phyloP scores from a whole-genome alignment of 2,888 invertebrate genomes.

The Neoascia interrupta region DNA sequence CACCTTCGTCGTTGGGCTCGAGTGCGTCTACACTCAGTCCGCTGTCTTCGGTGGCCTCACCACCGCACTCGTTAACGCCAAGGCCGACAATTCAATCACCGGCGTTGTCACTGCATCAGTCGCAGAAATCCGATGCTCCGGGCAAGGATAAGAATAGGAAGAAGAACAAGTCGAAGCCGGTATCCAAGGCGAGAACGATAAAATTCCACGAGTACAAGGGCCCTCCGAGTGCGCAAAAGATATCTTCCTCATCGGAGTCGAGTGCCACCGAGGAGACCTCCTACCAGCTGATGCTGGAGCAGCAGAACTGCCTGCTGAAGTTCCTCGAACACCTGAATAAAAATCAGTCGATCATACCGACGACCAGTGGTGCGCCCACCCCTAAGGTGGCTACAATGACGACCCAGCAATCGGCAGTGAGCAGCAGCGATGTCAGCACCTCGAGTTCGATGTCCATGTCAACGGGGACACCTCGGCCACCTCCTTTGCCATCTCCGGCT shows the following conservation, averaged over 20 bases:
- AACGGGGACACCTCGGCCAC: conserved; percentile 74
- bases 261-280: conserved; percentile 85
- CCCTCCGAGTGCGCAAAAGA: conserved; percentile 89
- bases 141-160: conserved; percentile 91
- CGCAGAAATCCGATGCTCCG: conserved; percentile 82
- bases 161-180: conserved; percentile 89
- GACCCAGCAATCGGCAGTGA: conserved; percentile 67
- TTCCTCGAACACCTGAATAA: conserved; percentile 91
- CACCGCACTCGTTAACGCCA: conserved; percentile 81
- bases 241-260: conserved; percentile 81
- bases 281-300: conserved; percentile 94
- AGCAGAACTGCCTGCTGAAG: conserved; percentile 92
- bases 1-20: conserved; percentile 81
- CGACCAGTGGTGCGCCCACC: conserved; percentile 67
- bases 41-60: conserved; percentile 84
- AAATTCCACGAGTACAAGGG: conserved; percentile 99
- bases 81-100: conserved; percentile 81
- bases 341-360: conserved; percentile 89
- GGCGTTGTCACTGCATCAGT: conserved; percentile 75
- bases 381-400: conserved; percentile 73
- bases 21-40: conserved; percentile 86
- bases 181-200: conserved; percentile 91
- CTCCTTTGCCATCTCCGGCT: conserved; percentile 81
- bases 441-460: conserved; percentile 75
- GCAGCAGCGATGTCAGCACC: conserved; percentile 69